These are phyloP conservation scores for Drosophila ironensis DNA, from an alignment of 1,140 invertebrate genomes.

Conservation along the genomic window DNA sequence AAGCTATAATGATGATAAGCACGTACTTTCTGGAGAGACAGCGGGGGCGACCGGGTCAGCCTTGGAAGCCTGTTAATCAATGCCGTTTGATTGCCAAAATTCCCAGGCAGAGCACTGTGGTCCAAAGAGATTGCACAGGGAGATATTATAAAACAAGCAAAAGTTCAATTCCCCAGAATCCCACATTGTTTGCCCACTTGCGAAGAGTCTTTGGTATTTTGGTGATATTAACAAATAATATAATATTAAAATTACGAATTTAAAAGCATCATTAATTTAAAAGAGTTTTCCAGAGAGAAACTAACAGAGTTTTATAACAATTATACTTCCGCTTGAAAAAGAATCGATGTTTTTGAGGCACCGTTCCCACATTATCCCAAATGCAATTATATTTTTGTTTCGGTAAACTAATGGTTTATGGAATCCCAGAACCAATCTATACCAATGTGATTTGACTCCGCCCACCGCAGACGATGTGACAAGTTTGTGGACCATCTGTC, in stretches of 20 bases:
- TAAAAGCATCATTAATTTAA: too few relatives aligned
- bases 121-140: too few relatives aligned
- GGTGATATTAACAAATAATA: too few relatives aligned
- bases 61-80: slow-evolving; percentile 65
- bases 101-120: slow-evolving; percentile 28
- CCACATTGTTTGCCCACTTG: too few relatives aligned
- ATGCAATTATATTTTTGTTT: slow-evolving; percentile 2
- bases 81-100: slow-evolving; percentile 68
- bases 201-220: too few relatives aligned
- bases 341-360: background rate
- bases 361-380: background rate
- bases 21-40: slow-evolving; percentile 40
- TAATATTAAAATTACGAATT: too few relatives aligned
- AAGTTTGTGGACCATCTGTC: slow-evolving; percentile 57
- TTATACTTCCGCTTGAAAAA: background rate
- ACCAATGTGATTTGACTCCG: slow-evolving; percentile 13
- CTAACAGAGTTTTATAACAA: too few relatives aligned
- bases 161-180: background rate
- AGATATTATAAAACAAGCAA: too few relatives aligned
- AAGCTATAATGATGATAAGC: slow-evolving; percentile 76
- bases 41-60: background rate
- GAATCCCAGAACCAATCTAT: slow-evolving; percentile 1
- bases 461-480: slow-evolving; percentile 18
- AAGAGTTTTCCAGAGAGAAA: too few relatives aligned
- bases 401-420: background rate